Evolutionary conservation across 2,888 invertebrate genomes (phyloP), one percentile per base, ranked within the genome.

Genomic region (Trachelus troglodyta): DNA sequence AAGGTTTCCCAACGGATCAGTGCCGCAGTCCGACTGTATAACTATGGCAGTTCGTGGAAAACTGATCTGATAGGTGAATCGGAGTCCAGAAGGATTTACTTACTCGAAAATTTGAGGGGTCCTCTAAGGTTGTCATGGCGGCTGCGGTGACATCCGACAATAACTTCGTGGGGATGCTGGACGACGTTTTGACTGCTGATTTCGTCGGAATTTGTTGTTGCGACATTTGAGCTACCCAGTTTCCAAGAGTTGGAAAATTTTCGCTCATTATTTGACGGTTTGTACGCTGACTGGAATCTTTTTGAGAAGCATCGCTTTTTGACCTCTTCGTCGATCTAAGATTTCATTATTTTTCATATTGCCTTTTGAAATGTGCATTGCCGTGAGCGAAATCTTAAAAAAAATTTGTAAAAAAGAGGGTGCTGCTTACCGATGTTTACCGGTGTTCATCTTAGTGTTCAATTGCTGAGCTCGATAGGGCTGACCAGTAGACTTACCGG

Each of bases 161-260:
- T 23, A 23, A 6, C 23, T 23, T 56, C 23, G 40, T 56, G 15
- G 40, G 40, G 40, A 56, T 56, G 40, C 40, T 56, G 9, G 40
- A 4, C 40, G 23, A 2, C 40, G 40, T 9, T 23, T 56, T 56
- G 23, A 23, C 40, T 15, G 23, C 23, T 23, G 40, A 56, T 56
- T 23, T 56, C 23, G 9, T 56, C 40, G 40, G 40, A 56, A 23
- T 56, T 56, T 56, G 23, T 40, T 40, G 40, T 9, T 56, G 40
- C 23, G 40, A 83, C 77, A 90, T 82, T 73, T 82, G 83, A 3
- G 88, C 84, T 4, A 86, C 85, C 90, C 90, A 90, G 75, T 85
- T 88, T 23, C 87, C 88, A n/a, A 90, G 79, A 0, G 85, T 87
- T 11, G 90, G 90, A 83, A 90, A 90, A 75, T 89, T 86, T 76